Evolutionary conservation across 2,888 invertebrate genomes (phyloP), one percentile per base, ranked within the genome.

Genomic region (Heliconius ismenius): DNA sequence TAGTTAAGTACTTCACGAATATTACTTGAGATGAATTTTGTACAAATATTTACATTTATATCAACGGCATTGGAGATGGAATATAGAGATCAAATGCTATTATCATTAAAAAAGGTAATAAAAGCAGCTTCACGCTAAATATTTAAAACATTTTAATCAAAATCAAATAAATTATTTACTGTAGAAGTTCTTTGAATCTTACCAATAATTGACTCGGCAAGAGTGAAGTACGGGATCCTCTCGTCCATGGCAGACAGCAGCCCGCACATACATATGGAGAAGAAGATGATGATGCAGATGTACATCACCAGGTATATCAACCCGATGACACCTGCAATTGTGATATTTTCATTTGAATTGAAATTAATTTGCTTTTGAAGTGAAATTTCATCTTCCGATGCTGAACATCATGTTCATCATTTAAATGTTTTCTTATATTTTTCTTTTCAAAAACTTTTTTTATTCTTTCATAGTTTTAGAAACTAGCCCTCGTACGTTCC

Each of bases 261-360:
- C 6, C 97, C 97, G 85, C 97, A 96, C 96, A 98, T 96, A 92
- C 98, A 98, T 85, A 98, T 96, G 39, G 98, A 96, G 93, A 98
- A 99, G 87, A 99, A 95, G 72, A 97, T 96, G 79, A 97, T 97
- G 88, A 99, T 95, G 84, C 96, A 96, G 83, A 96, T 95, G 92
- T 98, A 99, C 95, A 99, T 99, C 85, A 98, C 95, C 79, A 96
- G 85, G 94, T 99, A 99, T 94, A 99, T 99, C 60, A 97, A 83
- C 15, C 97, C 92, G 76, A 99, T 96, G 88, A 98, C 96, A 80
- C 96, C 98, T 98, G 95, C 73, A 96, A 95, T 76, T n/a, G 39
- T 11, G n/a, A n/a, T 7, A 62, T 24, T 39, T 13, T 9, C 1
- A 24, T 24, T 39, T 39, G 13, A 36, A 58, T 58, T 58, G 10